phyloP scores from a whole-genome alignment of 2,113 vertebrate genomes.

The Pelodiscus sinensis region DNA sequence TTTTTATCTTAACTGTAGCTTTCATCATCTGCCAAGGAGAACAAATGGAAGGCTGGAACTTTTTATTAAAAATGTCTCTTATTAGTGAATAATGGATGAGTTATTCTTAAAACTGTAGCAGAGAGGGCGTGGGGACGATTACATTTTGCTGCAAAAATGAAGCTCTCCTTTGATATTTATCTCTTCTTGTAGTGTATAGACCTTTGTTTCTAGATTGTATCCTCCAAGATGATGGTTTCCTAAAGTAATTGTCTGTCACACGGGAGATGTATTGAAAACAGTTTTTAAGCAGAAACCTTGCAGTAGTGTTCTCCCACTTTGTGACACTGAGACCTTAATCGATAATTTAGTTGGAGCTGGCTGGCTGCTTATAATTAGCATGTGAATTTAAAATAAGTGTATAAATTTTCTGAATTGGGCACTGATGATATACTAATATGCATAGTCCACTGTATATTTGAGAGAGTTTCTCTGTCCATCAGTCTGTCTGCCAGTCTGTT shows the following conservation, averaged over 20 bases:
- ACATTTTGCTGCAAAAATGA: conserved; percentile 9
- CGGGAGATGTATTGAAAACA: background rate
- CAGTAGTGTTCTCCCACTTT: background rate
- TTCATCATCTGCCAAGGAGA: background rate
- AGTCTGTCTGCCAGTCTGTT: too few species aligned
- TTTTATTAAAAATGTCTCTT: conserved; percentile 2
- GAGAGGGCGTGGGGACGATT: background rate
- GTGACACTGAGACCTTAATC: background rate
- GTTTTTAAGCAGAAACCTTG: background rate
- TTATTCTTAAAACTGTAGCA: conserved; percentile 14
- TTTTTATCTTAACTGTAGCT: background rate
- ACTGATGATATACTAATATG: background rate
- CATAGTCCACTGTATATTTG: background rate
- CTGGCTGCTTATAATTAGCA: background rate
- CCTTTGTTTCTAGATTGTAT: conserved; percentile 19
- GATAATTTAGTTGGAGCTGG: background rate
- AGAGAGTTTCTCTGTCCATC: too few species aligned
- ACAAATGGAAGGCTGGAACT: background rate
- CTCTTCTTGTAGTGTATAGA: background rate
- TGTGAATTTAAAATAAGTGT: background rate
- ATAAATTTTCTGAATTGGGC: background rate
- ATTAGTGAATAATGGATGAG: background rate
- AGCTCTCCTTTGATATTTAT: conserved; percentile 15
- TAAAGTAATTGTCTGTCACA: background rate
- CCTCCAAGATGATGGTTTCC: background rate